Evolutionary conservation across 2,797 vertebrate genomes (phyloP).

Genomic region (Harpia harpyja): DNA sequence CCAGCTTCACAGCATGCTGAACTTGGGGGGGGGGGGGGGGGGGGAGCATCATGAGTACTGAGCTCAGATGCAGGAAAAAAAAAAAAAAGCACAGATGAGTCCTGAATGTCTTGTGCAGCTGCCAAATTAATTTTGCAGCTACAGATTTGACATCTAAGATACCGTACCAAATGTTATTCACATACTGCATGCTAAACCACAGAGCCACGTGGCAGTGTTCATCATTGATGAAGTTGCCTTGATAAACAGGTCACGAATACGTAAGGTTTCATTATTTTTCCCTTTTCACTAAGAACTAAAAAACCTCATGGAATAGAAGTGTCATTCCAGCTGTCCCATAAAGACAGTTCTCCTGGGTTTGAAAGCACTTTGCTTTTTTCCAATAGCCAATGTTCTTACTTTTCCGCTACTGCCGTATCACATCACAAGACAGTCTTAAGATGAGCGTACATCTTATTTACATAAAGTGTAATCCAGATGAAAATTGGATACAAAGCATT

Average conservation of each 20-base stretch:
- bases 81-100: background rate
- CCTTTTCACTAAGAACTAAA: background rate
- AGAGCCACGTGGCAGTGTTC: background rate
- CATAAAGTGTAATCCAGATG: background rate
- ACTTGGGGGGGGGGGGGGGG: background rate
- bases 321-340: background rate
- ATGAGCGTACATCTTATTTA: background rate
- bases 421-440: background rate
- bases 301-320: background rate
- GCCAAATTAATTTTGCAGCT: background rate
- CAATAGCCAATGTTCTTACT: background rate
- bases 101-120: background rate
- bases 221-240: background rate
- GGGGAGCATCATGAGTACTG: background rate
- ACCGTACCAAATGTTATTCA: rapidly evolving
- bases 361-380: background rate
- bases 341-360: background rate
- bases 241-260: background rate
- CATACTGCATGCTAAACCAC: background rate
- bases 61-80: background rate
- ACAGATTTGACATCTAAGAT: background rate
- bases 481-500: background rate
- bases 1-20: background rate
- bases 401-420: background rate
- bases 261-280: background rate